Evolutionary conservation across 2,113 vertebrate genomes (phyloP).

Genomic region (Protobothrops mucrosquamatus): DNA sequence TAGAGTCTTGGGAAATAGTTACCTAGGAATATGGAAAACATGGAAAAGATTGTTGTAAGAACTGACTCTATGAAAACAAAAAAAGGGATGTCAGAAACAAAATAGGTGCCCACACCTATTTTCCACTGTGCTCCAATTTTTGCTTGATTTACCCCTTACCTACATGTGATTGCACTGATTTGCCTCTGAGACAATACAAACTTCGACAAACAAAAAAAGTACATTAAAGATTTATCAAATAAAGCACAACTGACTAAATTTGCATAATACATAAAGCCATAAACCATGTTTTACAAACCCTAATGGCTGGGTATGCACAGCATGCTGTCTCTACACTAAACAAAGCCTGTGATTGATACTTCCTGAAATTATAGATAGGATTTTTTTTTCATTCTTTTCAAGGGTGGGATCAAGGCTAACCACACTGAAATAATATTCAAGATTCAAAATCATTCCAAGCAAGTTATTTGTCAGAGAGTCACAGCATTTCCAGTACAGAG

Average conservation of each 20-base stretch:
- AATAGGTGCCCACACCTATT: neutral
- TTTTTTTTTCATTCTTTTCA: neutral
- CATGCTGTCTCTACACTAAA: neutral
- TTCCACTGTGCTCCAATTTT: neutral
- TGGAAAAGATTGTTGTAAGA: neutral
- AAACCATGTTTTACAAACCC: neutral
- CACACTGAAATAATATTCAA: neutral
- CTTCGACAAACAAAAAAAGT: neutral
- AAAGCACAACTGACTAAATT: neutral
- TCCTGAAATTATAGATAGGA: neutral
- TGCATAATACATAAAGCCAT: neutral
- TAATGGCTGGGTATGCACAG: neutral
- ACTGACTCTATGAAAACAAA: neutral
- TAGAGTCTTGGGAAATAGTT: neutral
- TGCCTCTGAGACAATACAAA: neutral
- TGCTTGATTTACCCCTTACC: neutral
- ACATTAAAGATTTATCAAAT: neutral
- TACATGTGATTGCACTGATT: neutral
- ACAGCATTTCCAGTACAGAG: neutral
- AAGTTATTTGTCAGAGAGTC: neutral
- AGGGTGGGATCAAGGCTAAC: neutral
- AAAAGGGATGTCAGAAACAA: neutral
- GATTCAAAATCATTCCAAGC: neutral
- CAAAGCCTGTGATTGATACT: neutral
- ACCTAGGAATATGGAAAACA: neutral